Evolutionary conservation across 1,140 invertebrate genomes (phyloP).

Genomic region (Conus betulinus): DNA sequence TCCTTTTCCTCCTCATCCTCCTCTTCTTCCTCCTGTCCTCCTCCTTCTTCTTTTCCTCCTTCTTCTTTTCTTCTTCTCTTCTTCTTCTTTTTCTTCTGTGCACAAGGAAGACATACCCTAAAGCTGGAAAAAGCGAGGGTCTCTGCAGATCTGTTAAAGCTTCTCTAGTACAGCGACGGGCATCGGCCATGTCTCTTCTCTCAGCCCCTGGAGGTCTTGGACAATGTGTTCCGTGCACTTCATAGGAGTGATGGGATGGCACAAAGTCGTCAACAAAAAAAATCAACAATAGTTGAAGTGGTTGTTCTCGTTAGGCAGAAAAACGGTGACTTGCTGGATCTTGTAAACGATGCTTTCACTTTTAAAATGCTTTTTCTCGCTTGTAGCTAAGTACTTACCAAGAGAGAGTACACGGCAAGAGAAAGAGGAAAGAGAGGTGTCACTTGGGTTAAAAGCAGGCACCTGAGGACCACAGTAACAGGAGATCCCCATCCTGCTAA

Average conservation of each 20-base stretch:
- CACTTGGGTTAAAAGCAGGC: neutral
- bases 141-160: too few relatives aligned
- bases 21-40: neutral
- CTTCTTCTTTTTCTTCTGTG: too few relatives aligned
- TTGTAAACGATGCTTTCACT: neutral
- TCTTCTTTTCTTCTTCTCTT: too few relatives aligned
- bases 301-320: neutral
- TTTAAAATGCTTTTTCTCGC: neutral
- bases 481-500: neutral
- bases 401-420: neutral
- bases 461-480: neutral
- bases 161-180: too few relatives aligned
- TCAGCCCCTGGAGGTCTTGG: too few relatives aligned
- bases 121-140: too few relatives aligned
- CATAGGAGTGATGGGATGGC: too few relatives aligned
- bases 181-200: too few relatives aligned
- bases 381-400: neutral
- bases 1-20: neutral
- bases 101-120: too few relatives aligned
- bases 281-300: neutral
- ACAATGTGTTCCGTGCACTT: too few relatives aligned
- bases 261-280: neutral
- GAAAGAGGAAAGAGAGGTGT: too few relatives aligned
- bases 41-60: neutral
- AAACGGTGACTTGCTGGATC: neutral